These are phyloP conservation scores for Enteromius argenteus DNA, from an alignment of 2,797 vertebrate genomes.

Conservation along the genomic window DNA sequence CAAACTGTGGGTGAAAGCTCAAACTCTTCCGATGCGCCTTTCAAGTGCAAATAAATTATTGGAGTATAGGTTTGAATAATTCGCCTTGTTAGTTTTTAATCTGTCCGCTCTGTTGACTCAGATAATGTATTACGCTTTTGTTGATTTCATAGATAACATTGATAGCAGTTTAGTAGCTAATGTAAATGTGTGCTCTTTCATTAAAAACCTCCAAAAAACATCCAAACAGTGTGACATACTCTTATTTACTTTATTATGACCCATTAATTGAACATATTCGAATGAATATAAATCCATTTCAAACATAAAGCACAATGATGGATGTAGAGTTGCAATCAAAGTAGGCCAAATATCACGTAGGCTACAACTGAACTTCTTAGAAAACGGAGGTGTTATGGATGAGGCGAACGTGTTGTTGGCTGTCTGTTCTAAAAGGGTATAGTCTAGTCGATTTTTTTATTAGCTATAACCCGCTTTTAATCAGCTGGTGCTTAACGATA, in stretches of 20 bases:
- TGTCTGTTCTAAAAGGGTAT: background rate
- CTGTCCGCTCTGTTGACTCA: conserved; percentile 62
- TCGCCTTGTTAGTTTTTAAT: conserved; percentile 72
- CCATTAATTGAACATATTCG: background rate
- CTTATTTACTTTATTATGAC: background rate
- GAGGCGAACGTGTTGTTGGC: background rate
- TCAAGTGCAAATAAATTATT: conserved; percentile 56
- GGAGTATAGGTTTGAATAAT: conserved; percentile 46
- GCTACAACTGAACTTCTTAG: background rate
- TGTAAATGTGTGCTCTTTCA: no score
- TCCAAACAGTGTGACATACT: background rate
- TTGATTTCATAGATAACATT: background rate
- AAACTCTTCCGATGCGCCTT: background rate
- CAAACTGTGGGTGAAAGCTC: background rate
- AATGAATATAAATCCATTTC: background rate
- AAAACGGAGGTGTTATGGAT: background rate
- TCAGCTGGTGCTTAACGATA: background rate
- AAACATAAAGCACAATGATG: background rate
- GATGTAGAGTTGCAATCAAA: background rate
- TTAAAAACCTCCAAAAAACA: background rate
- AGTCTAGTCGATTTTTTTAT: background rate
- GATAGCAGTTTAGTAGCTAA: background rate
- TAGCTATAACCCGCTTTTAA: background rate
- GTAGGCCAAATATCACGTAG: background rate
- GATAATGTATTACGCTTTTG: background rate